phyloP scores from a whole-genome alignment of 2,888 invertebrate genomes.

The Erebia epiphron region DNA sequence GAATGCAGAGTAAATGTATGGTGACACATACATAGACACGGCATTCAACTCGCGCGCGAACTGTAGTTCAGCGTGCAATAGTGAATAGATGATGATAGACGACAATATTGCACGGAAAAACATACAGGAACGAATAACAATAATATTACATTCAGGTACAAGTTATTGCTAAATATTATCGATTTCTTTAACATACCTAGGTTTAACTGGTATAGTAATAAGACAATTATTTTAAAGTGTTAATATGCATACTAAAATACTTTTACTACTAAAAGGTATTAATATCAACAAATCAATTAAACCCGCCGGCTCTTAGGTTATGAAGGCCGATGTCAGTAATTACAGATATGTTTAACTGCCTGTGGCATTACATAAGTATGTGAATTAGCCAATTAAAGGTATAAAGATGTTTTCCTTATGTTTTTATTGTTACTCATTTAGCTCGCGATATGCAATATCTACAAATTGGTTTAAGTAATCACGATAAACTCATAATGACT shows the following conservation, averaged over 20 bases:
- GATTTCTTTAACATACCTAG: too few species aligned
- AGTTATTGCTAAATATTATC: too few species aligned
- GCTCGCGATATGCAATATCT: constrained; percentile 9
- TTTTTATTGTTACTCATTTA: constrained; percentile 31
- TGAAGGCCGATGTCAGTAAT: constrained; percentile 52
- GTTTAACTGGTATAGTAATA: too few species aligned
- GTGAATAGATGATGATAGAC: too few species aligned
- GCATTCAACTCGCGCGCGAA: too few species aligned
- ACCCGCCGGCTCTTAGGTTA: constrained; percentile 54
- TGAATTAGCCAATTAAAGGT: constrained; percentile 40
- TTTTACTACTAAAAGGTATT: not conserved
- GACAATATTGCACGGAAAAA: too few species aligned
- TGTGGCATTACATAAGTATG: constrained; percentile 45
- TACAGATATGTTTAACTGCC: constrained; percentile 59
- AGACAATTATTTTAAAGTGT: not conserved
- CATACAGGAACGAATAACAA: too few species aligned
- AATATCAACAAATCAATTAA: constrained; percentile 23
- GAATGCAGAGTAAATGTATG: too few species aligned
- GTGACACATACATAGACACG: too few species aligned
- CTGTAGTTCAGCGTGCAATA: too few species aligned
- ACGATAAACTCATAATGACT: too few species aligned
- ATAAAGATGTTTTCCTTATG: constrained; percentile 33
- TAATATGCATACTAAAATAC: not conserved
- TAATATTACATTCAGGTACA: too few species aligned
- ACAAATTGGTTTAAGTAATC: not conserved